Conservation (phyloP, 1,140 invertebrate species). For the Contarinia nasturtii region DNA sequence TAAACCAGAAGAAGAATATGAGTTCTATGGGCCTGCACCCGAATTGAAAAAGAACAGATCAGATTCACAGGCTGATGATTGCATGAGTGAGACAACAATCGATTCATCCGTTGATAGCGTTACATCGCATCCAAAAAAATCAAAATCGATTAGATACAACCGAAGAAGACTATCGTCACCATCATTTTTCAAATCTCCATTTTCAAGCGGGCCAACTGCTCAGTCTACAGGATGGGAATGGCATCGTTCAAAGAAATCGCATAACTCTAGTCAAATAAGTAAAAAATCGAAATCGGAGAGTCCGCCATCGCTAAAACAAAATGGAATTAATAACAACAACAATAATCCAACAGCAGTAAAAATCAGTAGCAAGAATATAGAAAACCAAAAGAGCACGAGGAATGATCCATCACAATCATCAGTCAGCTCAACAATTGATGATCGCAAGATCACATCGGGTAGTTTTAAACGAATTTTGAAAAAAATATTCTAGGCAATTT, state of each 20-base stretch:
- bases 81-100: conserved; percentile 7
- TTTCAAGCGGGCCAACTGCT: conserved; percentile 13
- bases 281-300: conserved; percentile 2
- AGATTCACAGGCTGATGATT: conserved; percentile 17
- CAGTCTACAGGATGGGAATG: conserved; percentile 22
- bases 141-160: conserved; percentile 24
- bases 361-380: not conserved
- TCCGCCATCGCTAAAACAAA: not conserved
- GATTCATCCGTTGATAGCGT: not conserved
- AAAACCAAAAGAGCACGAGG: not conserved
- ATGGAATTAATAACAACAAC: not conserved
- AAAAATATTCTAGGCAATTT: conserved; percentile 15
- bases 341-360: not conserved
- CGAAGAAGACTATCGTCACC: conserved; percentile 35
- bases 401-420: conserved; percentile 1
- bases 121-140: not conserved
- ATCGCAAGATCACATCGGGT: conserved; percentile 18
- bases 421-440: conserved; percentile 5
- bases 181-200: conserved; percentile 39
- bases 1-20: conserved; percentile 19
- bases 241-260: conserved; percentile 10
- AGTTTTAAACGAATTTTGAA: conserved; percentile 21
- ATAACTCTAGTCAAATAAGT: not conserved
- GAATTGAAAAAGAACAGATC: conserved; percentile 22
- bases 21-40: conserved; percentile 18